phyloP scores from a whole-genome alignment of 2,888 invertebrate genomes.

The Aspidiotus destructor region DNA sequence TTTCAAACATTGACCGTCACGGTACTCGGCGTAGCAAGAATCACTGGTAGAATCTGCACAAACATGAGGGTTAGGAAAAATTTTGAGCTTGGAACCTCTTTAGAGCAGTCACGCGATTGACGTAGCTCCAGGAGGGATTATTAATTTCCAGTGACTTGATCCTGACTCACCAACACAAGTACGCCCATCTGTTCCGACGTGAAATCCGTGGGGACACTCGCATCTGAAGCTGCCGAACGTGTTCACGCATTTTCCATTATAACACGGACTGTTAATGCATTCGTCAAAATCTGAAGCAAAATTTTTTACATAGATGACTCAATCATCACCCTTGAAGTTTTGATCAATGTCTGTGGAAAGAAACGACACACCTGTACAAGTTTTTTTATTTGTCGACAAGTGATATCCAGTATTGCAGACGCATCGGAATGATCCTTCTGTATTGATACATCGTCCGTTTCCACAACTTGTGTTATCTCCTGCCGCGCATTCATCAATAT shows the following conservation, averaged over 20 bases:
- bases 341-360: not conserved
- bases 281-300: constrained; percentile 54
- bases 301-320: no score
- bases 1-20: constrained; percentile 65
- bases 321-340: no score
- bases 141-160: not conserved
- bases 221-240: constrained; percentile 61
- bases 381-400: constrained; percentile 52
- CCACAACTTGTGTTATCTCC: constrained; percentile 46
- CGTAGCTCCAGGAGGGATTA: not conserved
- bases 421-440: constrained; percentile 59
- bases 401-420: constrained; percentile 59
- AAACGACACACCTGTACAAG: constrained; percentile 49
- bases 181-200: constrained; percentile 63
- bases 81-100: not conserved
- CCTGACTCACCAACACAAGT: constrained; percentile 57
- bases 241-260: constrained; percentile 59
- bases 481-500: constrained; percentile 52
- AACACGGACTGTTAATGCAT: constrained; percentile 54
- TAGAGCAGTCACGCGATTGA: no score
- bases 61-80: not conserved
- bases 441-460: constrained; percentile 59
- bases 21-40: constrained; percentile 68
- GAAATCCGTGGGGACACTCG: constrained; percentile 58
- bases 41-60: constrained; percentile 65